Percentiles rank a stretch among this genome's conserved stretches.
Evolutionary conservation across 2,888 invertebrate genomes (phyloP).

Genomic region (Orthosia incerta): DNA sequence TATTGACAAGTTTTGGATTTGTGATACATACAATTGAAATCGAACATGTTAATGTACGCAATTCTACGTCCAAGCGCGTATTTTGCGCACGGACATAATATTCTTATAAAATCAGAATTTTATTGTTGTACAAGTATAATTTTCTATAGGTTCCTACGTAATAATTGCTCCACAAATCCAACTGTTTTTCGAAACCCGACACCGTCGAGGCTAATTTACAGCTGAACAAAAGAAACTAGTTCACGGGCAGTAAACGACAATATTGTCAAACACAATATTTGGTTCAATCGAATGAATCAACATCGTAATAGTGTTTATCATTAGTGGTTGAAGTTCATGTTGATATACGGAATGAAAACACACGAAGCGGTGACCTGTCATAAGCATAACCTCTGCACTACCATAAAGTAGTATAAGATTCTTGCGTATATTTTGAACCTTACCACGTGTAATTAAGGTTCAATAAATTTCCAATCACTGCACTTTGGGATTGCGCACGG

Average conservation of each 20-base stretch:
- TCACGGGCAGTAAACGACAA: constrained; percentile 20
- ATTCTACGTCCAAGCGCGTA: too few species aligned
- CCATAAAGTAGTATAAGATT: constrained; percentile 2
- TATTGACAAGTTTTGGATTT: constrained; percentile 15
- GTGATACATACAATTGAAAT: constrained; percentile 8
- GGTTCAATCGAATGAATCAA: constrained; percentile 50
- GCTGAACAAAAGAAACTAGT: constrained; percentile 29
- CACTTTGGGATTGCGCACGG: background rate
- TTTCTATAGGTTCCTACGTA: background rate
- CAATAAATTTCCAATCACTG: background rate
- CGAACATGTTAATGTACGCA: background rate
- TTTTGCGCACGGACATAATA: too few species aligned
- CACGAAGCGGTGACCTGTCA: constrained; percentile 42
- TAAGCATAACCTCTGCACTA: constrained; percentile 31
- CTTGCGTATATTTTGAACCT: constrained; percentile 11
- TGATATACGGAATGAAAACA: constrained; percentile 51
- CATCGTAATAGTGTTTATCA: constrained; percentile 47
- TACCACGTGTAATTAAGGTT: constrained; percentile 13
- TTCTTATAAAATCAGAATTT: too few species aligned
- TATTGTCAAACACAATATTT: constrained; percentile 41
- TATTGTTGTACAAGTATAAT: background rate
- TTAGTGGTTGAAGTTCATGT: constrained; percentile 53
- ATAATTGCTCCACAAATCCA: background rate
- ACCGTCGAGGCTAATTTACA: constrained; percentile 26
- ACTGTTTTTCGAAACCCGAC: constrained; percentile 10